These are phyloP conservation scores for Gari tellinella DNA, from an alignment of 2,888 invertebrate genomes.

Conservation along the genomic window DNA sequence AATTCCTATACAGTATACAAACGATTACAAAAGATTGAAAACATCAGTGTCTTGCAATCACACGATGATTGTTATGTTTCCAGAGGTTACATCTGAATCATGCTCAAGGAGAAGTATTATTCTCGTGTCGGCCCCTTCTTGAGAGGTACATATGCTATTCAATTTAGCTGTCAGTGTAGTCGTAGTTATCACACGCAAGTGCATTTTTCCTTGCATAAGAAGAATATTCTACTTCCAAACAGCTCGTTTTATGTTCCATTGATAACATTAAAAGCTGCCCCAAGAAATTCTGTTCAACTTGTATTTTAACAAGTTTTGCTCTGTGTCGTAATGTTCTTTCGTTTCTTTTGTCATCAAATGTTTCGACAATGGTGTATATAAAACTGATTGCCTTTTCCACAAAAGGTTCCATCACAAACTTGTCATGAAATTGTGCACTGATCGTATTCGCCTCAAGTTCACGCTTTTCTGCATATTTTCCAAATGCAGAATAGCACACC, in stretches of 20 bases:
- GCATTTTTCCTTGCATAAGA: slow-evolving; percentile 10
- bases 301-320: slow-evolving; percentile 37
- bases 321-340: slow-evolving; percentile 16
- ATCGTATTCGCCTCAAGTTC: slow-evolving; percentile 14
- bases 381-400: slow-evolving; percentile 31
- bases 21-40: slow-evolving; percentile 40
- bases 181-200: slow-evolving; percentile 5
- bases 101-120: slow-evolving; percentile 16
- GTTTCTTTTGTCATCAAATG: slow-evolving; percentile 18
- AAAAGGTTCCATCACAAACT: slow-evolving; percentile 25
- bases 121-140: slow-evolving; percentile 42
- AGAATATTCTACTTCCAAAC: background rate
- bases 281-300: slow-evolving; percentile 41
- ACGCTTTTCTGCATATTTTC: slow-evolving; percentile 15
- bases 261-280: slow-evolving; percentile 38
- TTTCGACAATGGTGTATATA: slow-evolving; percentile 37
- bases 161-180: background rate
- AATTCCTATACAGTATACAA: slow-evolving; percentile 28
- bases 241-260: slow-evolving; percentile 32
- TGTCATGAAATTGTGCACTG: slow-evolving; percentile 14
- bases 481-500: slow-evolving; percentile 42
- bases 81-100: too few species aligned
- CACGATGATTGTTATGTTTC: too few species aligned
- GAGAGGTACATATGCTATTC: slow-evolving; percentile 8
- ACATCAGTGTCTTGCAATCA: slow-evolving; percentile 40